Base-by-base conservation (phyloP, 30 jellyfish, hydroid and myxozoan species). In the Aurelia coerulea region DNA sequence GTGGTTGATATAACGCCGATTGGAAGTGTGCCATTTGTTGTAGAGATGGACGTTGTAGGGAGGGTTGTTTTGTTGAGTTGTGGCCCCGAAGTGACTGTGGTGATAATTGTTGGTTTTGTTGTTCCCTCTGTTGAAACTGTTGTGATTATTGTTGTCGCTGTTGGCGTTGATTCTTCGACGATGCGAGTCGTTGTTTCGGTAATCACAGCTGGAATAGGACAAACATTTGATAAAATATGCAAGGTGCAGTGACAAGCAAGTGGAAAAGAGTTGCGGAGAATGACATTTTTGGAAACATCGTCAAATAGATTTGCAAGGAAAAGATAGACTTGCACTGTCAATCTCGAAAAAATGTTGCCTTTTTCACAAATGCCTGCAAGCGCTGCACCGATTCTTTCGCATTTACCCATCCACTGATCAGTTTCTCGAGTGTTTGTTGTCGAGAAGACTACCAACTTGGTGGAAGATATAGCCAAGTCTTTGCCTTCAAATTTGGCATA, bases 171-270 rank as follows among this genome's bases (percentile, higher is more conserved):
- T 56, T 81, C 92, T 33, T 74, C 92, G 69, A 35, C 31, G 16
- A 66, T 65, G 52, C 74, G 88, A 59, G 97, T 89, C 23, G 92
- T 73, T 16, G 96, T 72, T 53, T 91, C 86, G 50, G 94, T 23
- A 15, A n/a, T 23, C 1, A 68, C 91, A 23, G 86, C 77, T 85
- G 4, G 14, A 9, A 62, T 18, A 54, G 41, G 58, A 23, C 15
- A 31, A 9, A 37, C 16, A 46, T 16, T 18, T 34, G 6, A n/a
- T n/a, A 39, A 15, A 12, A 62, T 11, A 16, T 52, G 16, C 19
- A 13, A 41, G 46, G 78, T 18, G 41, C 86, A 18, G 23, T 23
- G 29, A 23, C 29, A 23, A 23, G 29, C 29, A 23, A 23, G 29
- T 23, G 29, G 29, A 23, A 23, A 23, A 23, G 29, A 23, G 29